Evolutionary conservation across 1,140 invertebrate species (phyloP).

Genomic region (Penaeus chinensis): DNA sequence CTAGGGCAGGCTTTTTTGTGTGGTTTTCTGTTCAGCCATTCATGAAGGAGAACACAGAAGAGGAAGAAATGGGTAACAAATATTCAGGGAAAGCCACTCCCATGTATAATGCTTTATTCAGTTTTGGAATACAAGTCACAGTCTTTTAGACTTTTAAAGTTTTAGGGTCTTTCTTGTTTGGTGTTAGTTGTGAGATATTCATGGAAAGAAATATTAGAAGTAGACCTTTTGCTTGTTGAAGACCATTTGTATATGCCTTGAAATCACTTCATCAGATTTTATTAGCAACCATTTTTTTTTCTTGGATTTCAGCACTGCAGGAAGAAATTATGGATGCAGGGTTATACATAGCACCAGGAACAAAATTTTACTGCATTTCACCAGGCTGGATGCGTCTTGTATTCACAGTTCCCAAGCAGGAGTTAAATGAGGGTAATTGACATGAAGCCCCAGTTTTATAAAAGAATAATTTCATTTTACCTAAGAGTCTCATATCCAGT

Average conservation of each 20-base stretch:
- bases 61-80: constrained; percentile 21
- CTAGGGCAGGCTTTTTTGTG: constrained; percentile 20
- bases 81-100: not conserved
- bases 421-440: constrained; percentile 16
- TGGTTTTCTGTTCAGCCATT: constrained; percentile 30
- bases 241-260: no score
- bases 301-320: not conserved
- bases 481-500: no score
- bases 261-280: not conserved
- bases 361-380: constrained; percentile 16
- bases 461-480: no score
- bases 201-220: no score
- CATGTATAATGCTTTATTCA: not conserved
- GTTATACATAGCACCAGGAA: constrained; percentile 18
- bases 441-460: no score
- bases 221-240: no score
- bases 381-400: constrained; percentile 36
- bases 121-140: not conserved
- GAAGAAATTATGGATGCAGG: constrained; percentile 6
- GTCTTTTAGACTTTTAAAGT: not conserved
- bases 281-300: constrained; percentile 20
- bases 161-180: not conserved
- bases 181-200: no score
- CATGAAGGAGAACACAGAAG: constrained; percentile 11
- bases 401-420: constrained; percentile 5